phyloP scores from a whole-genome alignment of 1,140 invertebrate genomes.

The Harlomillsia oculata region DNA sequence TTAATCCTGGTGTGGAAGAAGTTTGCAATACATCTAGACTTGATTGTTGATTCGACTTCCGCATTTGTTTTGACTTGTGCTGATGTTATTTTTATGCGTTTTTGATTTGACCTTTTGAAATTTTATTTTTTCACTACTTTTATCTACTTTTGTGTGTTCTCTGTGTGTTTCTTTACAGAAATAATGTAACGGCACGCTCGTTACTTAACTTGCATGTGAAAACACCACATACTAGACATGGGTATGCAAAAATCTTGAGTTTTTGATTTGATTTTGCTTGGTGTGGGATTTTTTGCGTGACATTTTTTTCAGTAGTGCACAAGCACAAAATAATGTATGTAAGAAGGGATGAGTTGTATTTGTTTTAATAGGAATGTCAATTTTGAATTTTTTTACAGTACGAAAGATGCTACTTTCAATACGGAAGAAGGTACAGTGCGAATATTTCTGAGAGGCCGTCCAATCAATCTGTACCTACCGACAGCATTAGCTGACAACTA shows the following conservation, averaged over 20 bases:
- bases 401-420: slow-evolving; percentile 63
- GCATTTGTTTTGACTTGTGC: slow-evolving; percentile 4
- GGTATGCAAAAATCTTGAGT: slow-evolving; percentile 37
- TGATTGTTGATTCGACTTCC: slow-evolving; percentile 1
- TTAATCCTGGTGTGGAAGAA: too few species aligned
- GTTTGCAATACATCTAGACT: neutral
- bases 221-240: slow-evolving; percentile 37
- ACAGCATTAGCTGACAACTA: slow-evolving; percentile 52
- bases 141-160: slow-evolving; percentile 32
- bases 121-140: slow-evolving; percentile 7
- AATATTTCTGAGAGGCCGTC: slow-evolving; percentile 74
- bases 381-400: slow-evolving; percentile 42
- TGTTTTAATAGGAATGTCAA: too few species aligned
- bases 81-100: slow-evolving; percentile 12
- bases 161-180: slow-evolving; percentile 27
- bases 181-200: slow-evolving; percentile 37
- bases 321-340: too few species aligned
- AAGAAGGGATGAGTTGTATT: too few species aligned
- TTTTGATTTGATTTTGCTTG: slow-evolving; percentile 9
- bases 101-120: slow-evolving; percentile 33
- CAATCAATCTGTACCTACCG: slow-evolving; percentile 67
- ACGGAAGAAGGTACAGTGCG: slow-evolving; percentile 66
- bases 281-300: neutral
- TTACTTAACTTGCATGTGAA: slow-evolving; percentile 39
- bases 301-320: too few species aligned